Evolutionary conservation across 2,797 vertebrate species (phyloP).

Genomic region (Psittacula echo): DNA sequence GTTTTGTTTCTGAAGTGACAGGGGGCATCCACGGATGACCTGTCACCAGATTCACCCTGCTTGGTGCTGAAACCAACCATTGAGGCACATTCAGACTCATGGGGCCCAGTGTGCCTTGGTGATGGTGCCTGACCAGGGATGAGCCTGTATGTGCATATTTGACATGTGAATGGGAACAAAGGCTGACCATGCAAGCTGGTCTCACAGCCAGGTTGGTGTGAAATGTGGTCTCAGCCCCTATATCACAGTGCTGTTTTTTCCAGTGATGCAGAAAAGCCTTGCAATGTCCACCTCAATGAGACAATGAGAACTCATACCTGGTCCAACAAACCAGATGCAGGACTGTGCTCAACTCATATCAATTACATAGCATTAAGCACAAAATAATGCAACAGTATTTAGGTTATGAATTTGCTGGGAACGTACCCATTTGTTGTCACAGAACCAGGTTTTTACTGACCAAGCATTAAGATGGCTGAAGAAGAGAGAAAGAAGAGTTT

Average conservation of each 20-base stretch:
- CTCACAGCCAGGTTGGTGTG: rapidly evolving
- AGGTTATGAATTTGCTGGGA: background rate
- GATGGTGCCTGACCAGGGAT: background rate
- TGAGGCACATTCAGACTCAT: background rate
- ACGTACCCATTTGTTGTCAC: background rate
- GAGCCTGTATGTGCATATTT: background rate
- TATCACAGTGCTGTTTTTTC: background rate
- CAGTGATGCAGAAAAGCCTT: background rate
- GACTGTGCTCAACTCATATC: background rate
- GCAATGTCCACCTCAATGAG: background rate
- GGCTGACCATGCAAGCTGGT: background rate
- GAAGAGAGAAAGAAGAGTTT: background rate
- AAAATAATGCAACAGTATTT: background rate
- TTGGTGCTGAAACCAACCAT: background rate
- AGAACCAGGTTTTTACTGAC: background rate
- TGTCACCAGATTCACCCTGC: background rate
- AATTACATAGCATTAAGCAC: background rate
- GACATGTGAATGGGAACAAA: background rate
- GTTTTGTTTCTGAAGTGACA: background rate
- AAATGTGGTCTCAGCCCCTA: background rate
- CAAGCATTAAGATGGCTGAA: background rate
- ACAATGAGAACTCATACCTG: background rate
- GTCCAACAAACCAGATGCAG: background rate
- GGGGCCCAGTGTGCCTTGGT: rapidly evolving
- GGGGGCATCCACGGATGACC: rapidly evolving